Evolutionary conservation across 2,113 vertebrate species (phyloP), one percentile per base, ranked within the genome.

Genomic region (Chaetodon trifascialis): DNA sequence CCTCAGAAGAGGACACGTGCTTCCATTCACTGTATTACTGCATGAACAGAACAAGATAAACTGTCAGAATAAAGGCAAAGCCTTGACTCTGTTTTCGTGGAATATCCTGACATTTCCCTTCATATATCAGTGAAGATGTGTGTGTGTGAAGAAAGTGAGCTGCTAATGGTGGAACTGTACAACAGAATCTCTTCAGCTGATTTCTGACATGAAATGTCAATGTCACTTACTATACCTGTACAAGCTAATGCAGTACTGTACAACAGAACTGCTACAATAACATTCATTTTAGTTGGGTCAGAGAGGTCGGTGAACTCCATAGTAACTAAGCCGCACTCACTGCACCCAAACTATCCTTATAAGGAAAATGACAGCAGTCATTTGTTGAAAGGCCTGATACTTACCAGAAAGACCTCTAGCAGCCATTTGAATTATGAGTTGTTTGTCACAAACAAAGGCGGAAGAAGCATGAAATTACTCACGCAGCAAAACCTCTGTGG

Each of bases 121-220:
- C 42, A 59, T 8, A 59, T 38, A 40, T 58, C 75, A 56, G 0
- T 44, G 42, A 44, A 44, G 11, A 8, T 44, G 38, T 44, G 58
- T 34, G 34, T 59, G 5, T 25, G 65, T 69, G 23, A 16, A 46
- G 21, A 30, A 49, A 19, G 4, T 11, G 38, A 34, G 10, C 16
- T 68, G 9, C 10, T 51, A 21, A 46, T 25, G 16, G 15, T 15
- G 55, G 9, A n/a, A n/a, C n/a, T n/a, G n/a, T n/a, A n/a, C n/a
- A n/a, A 52, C n/a, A 56, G 69, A 56, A 73, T 49, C 25, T 36
- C 23, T 59, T 46, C 23, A n/a, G 10, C 77, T 46, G 47, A 14
- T 2, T 64, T 64, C 55, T 11, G 11, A 51, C 44, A 17, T 4
- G 54, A 46, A 71, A 6, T 52, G n/a, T 6, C 38, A 44, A 15